Percentiles rank a stretch among this genome's conserved stretches.
Conservation (phyloP, 2,113 vertebrate species). For the Calonectris borealis region DNA sequence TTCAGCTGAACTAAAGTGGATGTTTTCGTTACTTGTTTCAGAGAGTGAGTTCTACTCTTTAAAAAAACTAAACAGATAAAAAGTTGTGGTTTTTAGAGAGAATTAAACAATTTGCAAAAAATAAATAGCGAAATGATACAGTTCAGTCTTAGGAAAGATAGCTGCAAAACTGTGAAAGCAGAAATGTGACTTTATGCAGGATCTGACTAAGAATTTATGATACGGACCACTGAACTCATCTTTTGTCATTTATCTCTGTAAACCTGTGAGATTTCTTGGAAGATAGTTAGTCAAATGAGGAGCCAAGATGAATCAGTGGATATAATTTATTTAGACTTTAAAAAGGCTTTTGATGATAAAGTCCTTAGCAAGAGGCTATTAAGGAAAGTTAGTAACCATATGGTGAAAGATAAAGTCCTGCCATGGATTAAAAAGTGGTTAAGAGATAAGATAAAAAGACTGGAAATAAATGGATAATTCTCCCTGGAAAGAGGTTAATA, state of each 20-base stretch:
- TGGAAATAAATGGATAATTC: constrained; percentile 63
- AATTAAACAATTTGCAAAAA: not conserved
- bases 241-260: constrained; percentile 45
- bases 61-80: not conserved
- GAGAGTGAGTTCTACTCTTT: not conserved
- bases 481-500: constrained; percentile 63
- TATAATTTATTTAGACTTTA: constrained; percentile 66
- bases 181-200: not conserved
- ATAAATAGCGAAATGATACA: not conserved
- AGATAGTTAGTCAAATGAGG: constrained; percentile 50
- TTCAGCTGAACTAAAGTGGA: not conserved
- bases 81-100: not conserved
- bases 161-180: not conserved
- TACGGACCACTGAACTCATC: constrained; percentile 14
- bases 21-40: not conserved
- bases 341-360: constrained; percentile 71
- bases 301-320: constrained; percentile 33
- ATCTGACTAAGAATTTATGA: constrained; percentile 19
- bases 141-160: not conserved
- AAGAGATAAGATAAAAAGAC: constrained; percentile 67
- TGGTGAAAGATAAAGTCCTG: constrained; percentile 68
- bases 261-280: constrained; percentile 46
- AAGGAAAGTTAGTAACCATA: constrained; percentile 68
- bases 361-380: constrained; percentile 64
- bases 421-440: constrained; percentile 67